phyloP scores from a whole-genome alignment of 2,888 invertebrate genomes.

The Venusia cambrica region DNA sequence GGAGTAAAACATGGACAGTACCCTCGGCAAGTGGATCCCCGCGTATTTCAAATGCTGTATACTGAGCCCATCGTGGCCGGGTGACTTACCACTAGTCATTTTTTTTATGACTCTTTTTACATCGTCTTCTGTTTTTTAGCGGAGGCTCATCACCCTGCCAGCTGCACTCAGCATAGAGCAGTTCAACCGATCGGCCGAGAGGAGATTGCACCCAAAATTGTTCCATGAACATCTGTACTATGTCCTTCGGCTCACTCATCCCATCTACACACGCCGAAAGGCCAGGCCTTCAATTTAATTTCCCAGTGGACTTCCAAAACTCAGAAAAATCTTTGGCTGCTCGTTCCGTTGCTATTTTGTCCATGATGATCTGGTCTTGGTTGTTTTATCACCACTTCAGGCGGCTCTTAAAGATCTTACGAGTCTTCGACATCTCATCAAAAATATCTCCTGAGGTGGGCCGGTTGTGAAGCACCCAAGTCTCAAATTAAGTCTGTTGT shows the following conservation, averaged over 20 bases:
- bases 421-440: background rate
- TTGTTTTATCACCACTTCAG: background rate
- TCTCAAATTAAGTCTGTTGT: background rate
- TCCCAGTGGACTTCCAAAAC: background rate
- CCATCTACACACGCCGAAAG: background rate
- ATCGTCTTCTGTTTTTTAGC: background rate
- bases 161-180: background rate
- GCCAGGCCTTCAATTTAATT: no score
- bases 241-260: background rate
- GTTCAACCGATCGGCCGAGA: background rate
- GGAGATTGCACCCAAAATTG: background rate
- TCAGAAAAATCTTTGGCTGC: background rate
- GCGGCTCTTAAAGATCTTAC: constrained; percentile 1
- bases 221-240: background rate
- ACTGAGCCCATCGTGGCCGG: constrained; percentile 8
- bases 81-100: constrained; percentile 5
- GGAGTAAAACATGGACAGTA: constrained; percentile 3
- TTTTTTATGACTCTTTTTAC: background rate
- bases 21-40: constrained; percentile 6
- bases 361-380: background rate
- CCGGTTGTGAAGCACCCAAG: background rate
- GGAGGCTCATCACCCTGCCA: background rate
- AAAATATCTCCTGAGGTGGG: background rate
- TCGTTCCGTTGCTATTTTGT: background rate
- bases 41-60: constrained; percentile 7